Percentiles rank a stretch among this genome's conserved stretches.
Conservation (phyloP, 2,113 vertebrate genomes). For the Seriola rivoliana region DNA sequence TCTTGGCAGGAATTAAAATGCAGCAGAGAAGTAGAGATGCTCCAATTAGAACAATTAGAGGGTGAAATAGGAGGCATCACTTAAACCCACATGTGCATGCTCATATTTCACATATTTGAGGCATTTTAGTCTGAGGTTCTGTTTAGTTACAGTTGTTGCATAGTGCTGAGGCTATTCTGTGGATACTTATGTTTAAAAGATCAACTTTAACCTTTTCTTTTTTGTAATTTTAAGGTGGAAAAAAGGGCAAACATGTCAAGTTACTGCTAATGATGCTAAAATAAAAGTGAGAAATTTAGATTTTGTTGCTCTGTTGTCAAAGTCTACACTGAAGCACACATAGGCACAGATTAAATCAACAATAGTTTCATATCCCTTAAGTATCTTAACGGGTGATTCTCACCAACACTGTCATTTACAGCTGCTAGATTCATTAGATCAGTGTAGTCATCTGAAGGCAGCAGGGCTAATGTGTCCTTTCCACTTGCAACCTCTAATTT, state of each 20-base stretch:
- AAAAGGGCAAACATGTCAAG: neutral
- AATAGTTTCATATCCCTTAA: neutral
- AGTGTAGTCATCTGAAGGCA: neutral
- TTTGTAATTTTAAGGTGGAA: neutral
- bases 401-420: neutral
- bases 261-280: neutral
- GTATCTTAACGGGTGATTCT: neutral
- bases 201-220: neutral
- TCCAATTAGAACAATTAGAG: slow-evolving; percentile 64
- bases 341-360: neutral
- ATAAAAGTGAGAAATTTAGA: too few species aligned
- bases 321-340: too few species aligned
- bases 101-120: slow-evolving; percentile 52
- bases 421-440: neutral
- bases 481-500: slow-evolving; percentile 4
- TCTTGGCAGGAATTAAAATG: slow-evolving; percentile 49
- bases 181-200: neutral
- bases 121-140: slow-evolving; percentile 6
- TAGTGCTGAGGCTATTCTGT: neutral
- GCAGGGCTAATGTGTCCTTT: neutral
- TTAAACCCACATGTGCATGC: neutral
- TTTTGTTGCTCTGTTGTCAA: too few species aligned
- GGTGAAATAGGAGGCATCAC: slow-evolving; percentile 34
- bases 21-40: slow-evolving; percentile 35
- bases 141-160: slow-evolving; percentile 4